Evolutionary conservation across 2,797 vertebrate species (phyloP).

Genomic region (Acrossocheilus fasciatus): DNA sequence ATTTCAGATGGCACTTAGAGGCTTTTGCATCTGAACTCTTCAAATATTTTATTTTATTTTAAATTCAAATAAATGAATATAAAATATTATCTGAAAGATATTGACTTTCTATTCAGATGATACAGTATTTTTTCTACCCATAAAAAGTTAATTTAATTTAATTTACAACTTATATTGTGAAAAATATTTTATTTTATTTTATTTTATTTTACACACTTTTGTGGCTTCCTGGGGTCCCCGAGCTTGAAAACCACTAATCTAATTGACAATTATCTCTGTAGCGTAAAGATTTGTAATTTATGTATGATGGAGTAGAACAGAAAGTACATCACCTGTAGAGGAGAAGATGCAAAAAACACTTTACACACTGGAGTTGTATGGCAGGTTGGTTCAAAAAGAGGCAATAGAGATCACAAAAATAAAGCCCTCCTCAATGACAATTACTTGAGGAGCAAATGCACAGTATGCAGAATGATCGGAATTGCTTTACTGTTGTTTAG

Average conservation of each 20-base stretch:
- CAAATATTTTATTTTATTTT: not conserved
- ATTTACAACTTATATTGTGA: not conserved
- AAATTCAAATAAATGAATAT: not conserved
- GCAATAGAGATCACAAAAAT: not conserved
- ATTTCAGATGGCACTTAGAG: too few relatives aligned
- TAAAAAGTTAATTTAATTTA: not conserved
- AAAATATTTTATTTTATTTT: not conserved
- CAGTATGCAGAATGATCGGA: not conserved
- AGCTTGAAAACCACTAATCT: not conserved
- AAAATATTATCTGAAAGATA: not conserved
- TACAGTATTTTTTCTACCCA: not conserved
- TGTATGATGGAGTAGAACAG: not conserved
- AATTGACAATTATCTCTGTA: not conserved
- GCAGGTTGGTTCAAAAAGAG: not conserved
- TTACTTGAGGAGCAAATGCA: not conserved
- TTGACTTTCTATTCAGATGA: not conserved
- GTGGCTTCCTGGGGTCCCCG: not conserved
- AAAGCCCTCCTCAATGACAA: not conserved
- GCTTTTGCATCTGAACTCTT: too few relatives aligned
- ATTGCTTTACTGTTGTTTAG: conserved; percentile 21
- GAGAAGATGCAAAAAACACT: not conserved
- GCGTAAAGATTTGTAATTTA: not conserved
- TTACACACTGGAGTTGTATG: not conserved
- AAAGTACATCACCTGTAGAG: not conserved
- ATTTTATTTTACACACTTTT: not conserved